Evolutionary conservation across 2,113 vertebrate genomes (phyloP), one percentile per base, ranked within the genome.

Genomic region (Catagonus wagneri): DNA sequence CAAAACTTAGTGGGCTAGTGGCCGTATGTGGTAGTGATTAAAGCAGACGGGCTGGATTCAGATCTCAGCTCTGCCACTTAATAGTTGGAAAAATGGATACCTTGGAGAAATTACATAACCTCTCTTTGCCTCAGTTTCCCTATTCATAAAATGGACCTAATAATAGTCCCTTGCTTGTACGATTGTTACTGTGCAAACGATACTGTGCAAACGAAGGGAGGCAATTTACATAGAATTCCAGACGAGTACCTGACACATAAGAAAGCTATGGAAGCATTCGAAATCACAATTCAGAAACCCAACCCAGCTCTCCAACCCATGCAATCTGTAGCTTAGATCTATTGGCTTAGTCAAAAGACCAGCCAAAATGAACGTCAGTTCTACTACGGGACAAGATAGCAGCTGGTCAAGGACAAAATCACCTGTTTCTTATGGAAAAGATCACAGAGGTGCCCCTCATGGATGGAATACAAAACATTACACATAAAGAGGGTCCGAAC

Each of bases 1-100:
- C 54, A 86, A 94, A 93, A 75, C 63, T 29, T 22, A 65, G 84
- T 56, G 79, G 44, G 68, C 61, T 52, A 83, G 84, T 63, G 83
- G 72, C 52, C 32, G 25, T n/a, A 34, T 50, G 58, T 58, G 25
- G 0, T 29, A 69, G 74, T 76, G 91, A 86, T 79, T 54, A 95
- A 89, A 68, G 52, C 44, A 85, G 54, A 83, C 2, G 6, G 36
- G 27, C 22, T 39, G 65, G 86, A 66, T 22, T 75, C 54, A 75
- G 52, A 75, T 68, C 58, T 83, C n/a, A 81, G 32, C 60, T 84
- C 74, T 93, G 44, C 36, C 65, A 58, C 22, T 87, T 19, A 44
- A 76, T 20, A 94, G 81, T 39, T 52, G 10, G 32, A 34, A 44
- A 44, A 44, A 44, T 44, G 50, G 65, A 44, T 44, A 66, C 76